Percentiles rank a stretch among this genome's conserved stretches.
Conservation (phyloP, 2,888 invertebrate species). For the Ethmia dodecea region DNA sequence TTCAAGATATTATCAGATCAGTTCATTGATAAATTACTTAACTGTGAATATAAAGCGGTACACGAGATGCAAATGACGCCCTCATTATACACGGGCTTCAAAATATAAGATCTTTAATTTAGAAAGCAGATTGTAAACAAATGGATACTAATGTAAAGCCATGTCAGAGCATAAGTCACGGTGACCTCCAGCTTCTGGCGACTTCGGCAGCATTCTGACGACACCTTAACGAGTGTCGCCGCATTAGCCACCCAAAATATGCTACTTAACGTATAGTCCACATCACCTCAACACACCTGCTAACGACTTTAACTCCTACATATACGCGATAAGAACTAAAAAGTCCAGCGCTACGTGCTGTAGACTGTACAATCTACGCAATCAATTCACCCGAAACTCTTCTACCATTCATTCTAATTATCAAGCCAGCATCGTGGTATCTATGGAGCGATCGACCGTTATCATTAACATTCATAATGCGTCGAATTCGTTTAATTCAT, state of each 20-base stretch:
- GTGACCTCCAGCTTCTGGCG: constrained; percentile 11
- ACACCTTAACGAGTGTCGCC: constrained; percentile 23
- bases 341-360: too few species aligned
- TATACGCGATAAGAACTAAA: too few species aligned
- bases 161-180: constrained; percentile 29
- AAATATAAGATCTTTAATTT: constrained; percentile 48
- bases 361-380: too few species aligned
- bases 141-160: constrained; percentile 40
- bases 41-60: constrained; percentile 32
- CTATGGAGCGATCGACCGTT: constrained; percentile 42
- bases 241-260: constrained; percentile 42
- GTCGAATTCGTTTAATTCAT: constrained; percentile 61
- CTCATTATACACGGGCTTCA: constrained; percentile 29
- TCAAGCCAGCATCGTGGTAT: constrained; percentile 33
- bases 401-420: constrained; percentile 67
- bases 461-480: constrained; percentile 64
- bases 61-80: constrained; percentile 35
- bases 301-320: too few species aligned
- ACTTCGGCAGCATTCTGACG: neutral
- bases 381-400: constrained; percentile 47
- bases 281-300: too few species aligned
- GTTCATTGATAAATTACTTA: constrained; percentile 39
- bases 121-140: constrained; percentile 46
- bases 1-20: constrained; percentile 38
- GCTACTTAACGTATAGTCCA: constrained; percentile 34